Conservation (phyloP, 2,888 invertebrate species). For the Drosophila merina region DNA sequence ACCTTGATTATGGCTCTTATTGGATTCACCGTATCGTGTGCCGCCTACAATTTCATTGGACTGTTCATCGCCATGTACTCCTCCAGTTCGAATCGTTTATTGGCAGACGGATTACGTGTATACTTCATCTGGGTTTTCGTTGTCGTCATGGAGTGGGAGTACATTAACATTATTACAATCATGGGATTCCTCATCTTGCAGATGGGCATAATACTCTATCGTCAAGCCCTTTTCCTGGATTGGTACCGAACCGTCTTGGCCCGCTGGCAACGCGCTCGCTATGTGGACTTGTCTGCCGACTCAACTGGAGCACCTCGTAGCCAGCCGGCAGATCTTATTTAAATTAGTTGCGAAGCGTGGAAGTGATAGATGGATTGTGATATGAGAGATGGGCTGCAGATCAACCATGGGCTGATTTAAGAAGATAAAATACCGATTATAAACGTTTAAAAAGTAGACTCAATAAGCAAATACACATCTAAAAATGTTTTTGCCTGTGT, state of each 20-base stretch:
- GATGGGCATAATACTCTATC: conserved; percentile 93
- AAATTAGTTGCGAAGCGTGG: conserved; percentile 19
- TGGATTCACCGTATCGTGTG: conserved; percentile 92
- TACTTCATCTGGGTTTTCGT: conserved; percentile 95
- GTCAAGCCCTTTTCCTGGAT: conserved; percentile 85
- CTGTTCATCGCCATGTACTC: conserved; percentile 96
- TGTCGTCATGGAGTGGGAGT: conserved; percentile 90
- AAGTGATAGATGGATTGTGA: conserved; percentile 55
- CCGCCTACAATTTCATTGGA: conserved; percentile 96
- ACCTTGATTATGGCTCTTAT: conserved; percentile 87
- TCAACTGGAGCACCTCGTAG: conserved; percentile 56
- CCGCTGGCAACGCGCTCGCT: conserved; percentile 70
- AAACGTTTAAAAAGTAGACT: conserved; percentile 27
- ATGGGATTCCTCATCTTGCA: conserved; percentile 91
- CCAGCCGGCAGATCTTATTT: conserved; percentile 80
- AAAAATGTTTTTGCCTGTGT: conserved; percentile 10
- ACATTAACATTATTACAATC: conserved; percentile 90
- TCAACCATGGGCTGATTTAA: conserved; percentile 40
- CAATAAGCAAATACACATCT: conserved; percentile 19
- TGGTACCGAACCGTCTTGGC: conserved; percentile 70
- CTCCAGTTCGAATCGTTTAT: conserved; percentile 95
- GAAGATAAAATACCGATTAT: conserved; percentile 44
- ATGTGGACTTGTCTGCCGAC: conserved; percentile 68
- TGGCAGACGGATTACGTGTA: conserved; percentile 94
- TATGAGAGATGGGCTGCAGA: conserved; percentile 57